These are phyloP conservation scores for Emys orbicularis DNA, from an alignment of 2,797 vertebrate genomes.

Conservation along the genomic window DNA sequence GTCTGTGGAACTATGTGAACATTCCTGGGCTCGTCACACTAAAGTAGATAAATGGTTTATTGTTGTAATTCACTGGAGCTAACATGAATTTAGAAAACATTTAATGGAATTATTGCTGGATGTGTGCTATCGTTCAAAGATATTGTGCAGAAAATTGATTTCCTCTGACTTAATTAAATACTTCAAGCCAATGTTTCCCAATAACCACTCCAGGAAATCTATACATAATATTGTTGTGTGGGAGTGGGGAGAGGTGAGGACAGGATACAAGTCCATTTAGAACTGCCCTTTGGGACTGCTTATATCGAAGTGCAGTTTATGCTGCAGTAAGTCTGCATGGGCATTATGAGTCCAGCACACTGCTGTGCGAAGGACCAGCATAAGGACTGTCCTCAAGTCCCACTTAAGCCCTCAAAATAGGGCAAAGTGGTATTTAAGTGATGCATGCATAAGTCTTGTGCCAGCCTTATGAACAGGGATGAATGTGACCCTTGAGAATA, in stretches of 20 bases:
- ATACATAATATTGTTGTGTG: neutral
- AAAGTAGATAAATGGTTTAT: neutral
- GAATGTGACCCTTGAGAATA: rapidly evolving
- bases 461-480: rapidly evolving
- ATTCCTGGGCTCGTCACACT: neutral
- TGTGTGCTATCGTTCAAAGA: neutral
- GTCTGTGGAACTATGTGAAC: neutral
- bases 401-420: neutral
- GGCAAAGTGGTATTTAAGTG: neutral
- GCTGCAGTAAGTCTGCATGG: neutral
- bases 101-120: neutral
- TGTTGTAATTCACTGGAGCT: neutral
- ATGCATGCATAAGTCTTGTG: neutral
- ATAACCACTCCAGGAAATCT: neutral
- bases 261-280: neutral
- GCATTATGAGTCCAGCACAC: neutral
- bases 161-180: neutral
- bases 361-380: neutral
- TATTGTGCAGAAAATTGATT: neutral
- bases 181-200: neutral
- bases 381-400: neutral
- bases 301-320: neutral
- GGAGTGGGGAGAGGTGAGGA: neutral
- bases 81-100: neutral
- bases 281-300: neutral